Conservation (phyloP, 2,113 vertebrate species). For the Halcyon malimbica region DNA sequence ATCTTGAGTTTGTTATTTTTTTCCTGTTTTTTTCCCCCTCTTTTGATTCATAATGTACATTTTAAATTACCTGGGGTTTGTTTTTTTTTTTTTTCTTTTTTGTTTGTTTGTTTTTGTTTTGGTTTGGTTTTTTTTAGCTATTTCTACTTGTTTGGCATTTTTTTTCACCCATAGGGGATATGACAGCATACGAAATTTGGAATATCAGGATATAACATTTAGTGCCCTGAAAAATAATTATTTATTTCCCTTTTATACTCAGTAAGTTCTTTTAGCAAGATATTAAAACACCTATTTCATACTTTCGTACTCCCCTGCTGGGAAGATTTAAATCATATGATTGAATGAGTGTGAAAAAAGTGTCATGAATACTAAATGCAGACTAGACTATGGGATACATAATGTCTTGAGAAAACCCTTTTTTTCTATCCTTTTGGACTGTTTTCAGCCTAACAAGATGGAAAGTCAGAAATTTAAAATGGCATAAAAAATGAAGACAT, state of each 20-base stretch:
- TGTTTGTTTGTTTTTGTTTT: too few species aligned
- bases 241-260: not conserved
- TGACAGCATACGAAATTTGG: not conserved
- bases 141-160: too few species aligned
- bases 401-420: not conserved
- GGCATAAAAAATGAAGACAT: not conserved
- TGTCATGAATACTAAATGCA: not conserved
- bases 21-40: not conserved
- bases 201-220: not conserved
- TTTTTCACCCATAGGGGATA: too few species aligned
- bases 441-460: not conserved
- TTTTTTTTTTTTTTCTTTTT: not conserved
- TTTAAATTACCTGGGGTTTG: not conserved
- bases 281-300: not conserved
- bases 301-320: not conserved
- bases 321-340: constrained; percentile 5
- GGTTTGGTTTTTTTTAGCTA: too few species aligned
- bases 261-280: not conserved
- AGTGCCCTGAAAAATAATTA: not conserved
- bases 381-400: not conserved
- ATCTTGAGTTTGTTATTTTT: not conserved
- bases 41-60: not conserved
- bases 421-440: not conserved
- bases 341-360: constrained; percentile 12
- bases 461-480: not conserved